Conservation (phyloP, 2,113 vertebrate genomes). For the Phycodurus eques region DNA sequence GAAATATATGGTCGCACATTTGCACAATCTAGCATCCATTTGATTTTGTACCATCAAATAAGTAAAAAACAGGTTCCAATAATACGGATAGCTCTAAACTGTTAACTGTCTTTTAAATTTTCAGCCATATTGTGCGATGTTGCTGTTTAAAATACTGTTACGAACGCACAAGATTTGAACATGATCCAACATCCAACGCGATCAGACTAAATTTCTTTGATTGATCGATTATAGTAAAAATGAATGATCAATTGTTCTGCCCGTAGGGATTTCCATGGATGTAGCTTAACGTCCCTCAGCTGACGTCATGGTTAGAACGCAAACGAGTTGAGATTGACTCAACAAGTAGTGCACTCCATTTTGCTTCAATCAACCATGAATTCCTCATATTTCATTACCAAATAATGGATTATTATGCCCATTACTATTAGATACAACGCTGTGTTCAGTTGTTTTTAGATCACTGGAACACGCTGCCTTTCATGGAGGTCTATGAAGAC, state of each 20-base stretch:
- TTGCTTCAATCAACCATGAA: neutral
- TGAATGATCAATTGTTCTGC: neutral
- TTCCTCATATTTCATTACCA: neutral
- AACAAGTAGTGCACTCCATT: neutral
- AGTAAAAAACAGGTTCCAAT: neutral
- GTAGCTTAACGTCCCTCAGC: neutral
- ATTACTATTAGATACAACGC: neutral
- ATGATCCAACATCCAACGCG: too few relatives aligned
- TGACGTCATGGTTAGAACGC: neutral
- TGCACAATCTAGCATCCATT: too few relatives aligned
- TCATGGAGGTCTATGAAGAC: constrained; percentile 37
- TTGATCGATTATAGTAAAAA: too few relatives aligned
- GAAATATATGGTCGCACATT: too few relatives aligned
- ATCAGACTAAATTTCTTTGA: too few relatives aligned
- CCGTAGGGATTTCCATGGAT: neutral
- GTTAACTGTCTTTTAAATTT: neutral
- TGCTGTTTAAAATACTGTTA: too few relatives aligned
- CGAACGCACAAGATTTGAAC: too few relatives aligned
- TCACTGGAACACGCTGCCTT: constrained; percentile 29
- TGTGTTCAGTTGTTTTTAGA: constrained; percentile 16
- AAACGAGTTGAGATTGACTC: neutral
- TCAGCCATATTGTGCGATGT: neutral
- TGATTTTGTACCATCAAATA: too few relatives aligned
- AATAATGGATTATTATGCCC: neutral
- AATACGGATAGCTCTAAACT: neutral